Evolutionary conservation across 2,888 invertebrate species (phyloP), one percentile per base, ranked within the genome.

Genomic region (Onchidella celtica): DNA sequence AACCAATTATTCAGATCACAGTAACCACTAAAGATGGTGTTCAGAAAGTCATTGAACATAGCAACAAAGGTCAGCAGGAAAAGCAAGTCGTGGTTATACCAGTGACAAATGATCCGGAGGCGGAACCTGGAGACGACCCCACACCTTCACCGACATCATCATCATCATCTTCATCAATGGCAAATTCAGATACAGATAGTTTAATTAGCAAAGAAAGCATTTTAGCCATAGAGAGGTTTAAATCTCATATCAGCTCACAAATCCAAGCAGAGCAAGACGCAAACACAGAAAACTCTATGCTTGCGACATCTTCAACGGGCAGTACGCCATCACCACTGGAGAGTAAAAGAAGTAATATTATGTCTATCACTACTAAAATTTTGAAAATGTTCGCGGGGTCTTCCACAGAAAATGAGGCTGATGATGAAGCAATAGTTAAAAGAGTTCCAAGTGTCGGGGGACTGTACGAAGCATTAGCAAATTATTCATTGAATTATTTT

Each of bases 401-500:
- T 21, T 29, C 65, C 11, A 79, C 40, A 47, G 61, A 57, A 24
- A n/a, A n/a, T n/a, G 70, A 47, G 3, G 63, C 32, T 36, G 66
- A 70, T 1, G 55, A 40, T n/a, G 65, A 40, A 21, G 74, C 75
- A 21, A 59, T 74, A 32, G 72, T 65, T 3, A 27, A 47, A 21
- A 65, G 68, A 27, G 47, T 75, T 9, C 87, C 87, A 59, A 86
- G 83, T 80, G 77, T 86, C 3, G 34, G 75, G 24, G 83, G 86
- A 65, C 74, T 88, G 38, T 88, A 88, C 69, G 59, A 68, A 63
- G 69, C 81, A 0, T 55, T 88, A 79, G 82, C 87, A 40, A 86
- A 87, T 75, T 89, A 89, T 80, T 85, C 87, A 63, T 79, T 87
- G 38, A 85, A 82, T 29, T 88, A 90, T 61, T 85, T 68, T 70